Conservation (phyloP, 2,113 vertebrate genomes). For the Oryzias curvinotus region DNA sequence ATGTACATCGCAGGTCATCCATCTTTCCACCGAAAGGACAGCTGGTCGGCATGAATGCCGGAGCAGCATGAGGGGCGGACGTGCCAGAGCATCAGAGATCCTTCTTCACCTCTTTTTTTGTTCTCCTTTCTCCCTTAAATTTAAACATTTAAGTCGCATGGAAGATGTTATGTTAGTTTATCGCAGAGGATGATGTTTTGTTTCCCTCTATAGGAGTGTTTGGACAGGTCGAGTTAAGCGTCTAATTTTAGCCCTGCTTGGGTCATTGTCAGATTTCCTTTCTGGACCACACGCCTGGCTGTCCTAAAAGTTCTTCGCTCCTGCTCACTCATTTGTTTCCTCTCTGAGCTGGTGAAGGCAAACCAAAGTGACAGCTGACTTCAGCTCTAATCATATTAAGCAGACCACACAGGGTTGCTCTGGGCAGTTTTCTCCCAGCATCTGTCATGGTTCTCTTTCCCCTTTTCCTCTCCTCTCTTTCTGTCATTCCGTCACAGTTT, state of each 20-base stretch:
- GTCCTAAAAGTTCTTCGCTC: constrained; percentile 15
- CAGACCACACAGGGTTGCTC: constrained; percentile 63
- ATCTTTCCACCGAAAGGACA: constrained; percentile 66
- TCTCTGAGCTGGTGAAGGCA: constrained; percentile 42
- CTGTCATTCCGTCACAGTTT: constrained; percentile 33
- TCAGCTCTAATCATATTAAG: constrained; percentile 69
- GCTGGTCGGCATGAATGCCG: constrained; percentile 73
- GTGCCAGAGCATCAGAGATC: constrained; percentile 62
- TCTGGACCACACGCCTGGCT: constrained; percentile 14
- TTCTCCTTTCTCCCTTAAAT: not conserved
- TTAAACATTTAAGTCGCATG: not conserved
- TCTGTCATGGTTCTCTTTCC: constrained; percentile 23
- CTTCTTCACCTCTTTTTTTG: constrained; percentile 17
- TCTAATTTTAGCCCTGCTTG: constrained; percentile 58
- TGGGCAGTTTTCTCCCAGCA: constrained; percentile 40
- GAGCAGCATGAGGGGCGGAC: constrained; percentile 66
- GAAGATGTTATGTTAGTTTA: constrained; percentile 4
- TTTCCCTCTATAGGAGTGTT: constrained; percentile 32
- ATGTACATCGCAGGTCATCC: constrained; percentile 65
- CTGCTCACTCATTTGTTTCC: constrained; percentile 31
- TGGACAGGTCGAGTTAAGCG: constrained; percentile 51
- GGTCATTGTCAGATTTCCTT: constrained; percentile 57
- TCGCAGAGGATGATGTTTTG: constrained; percentile 26
- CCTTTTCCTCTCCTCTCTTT: constrained; percentile 11
- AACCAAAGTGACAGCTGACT: constrained; percentile 70